These are phyloP conservation scores for Scomber colias DNA, from an alignment of 2,113 vertebrate species.

Conservation along the genomic window DNA sequence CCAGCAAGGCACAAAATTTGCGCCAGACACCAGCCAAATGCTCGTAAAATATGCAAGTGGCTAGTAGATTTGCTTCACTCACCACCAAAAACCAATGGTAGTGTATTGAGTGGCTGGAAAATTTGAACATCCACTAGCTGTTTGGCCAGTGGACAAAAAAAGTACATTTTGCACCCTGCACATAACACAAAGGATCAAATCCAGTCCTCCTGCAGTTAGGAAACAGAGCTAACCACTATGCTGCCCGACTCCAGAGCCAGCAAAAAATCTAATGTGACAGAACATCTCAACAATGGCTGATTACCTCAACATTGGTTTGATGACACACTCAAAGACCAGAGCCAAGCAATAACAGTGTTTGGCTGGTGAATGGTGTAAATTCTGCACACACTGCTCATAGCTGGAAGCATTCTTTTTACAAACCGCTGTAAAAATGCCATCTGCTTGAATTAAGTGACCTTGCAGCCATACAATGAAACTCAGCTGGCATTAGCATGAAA, in stretches of 20 bases:
- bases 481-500: slow-evolving; percentile 58
- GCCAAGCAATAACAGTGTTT: slow-evolving; percentile 57
- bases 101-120: too few species aligned
- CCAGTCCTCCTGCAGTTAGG: background rate
- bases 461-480: slow-evolving; percentile 62
- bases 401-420: slow-evolving; percentile 60
- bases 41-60: too few species aligned
- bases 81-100: too few species aligned
- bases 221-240: slow-evolving; percentile 12
- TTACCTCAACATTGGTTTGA: slow-evolving; percentile 50
- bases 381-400: slow-evolving; percentile 54
- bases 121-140: too few species aligned
- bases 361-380: slow-evolving; percentile 52
- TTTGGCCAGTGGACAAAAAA: background rate
- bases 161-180: background rate
- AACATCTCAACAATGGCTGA: slow-evolving; percentile 30
- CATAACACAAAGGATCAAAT: background rate
- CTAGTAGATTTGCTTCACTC: too few species aligned
- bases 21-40: too few species aligned
- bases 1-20: too few species aligned
- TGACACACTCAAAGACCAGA: slow-evolving; percentile 34
- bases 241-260: background rate
- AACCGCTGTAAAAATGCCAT: slow-evolving; percentile 70
- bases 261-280: slow-evolving; percentile 12
- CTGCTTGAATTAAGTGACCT: slow-evolving; percentile 74